Evolutionary conservation across 2,113 vertebrate genomes (phyloP).

Genomic region (Lagopus muta): DNA sequence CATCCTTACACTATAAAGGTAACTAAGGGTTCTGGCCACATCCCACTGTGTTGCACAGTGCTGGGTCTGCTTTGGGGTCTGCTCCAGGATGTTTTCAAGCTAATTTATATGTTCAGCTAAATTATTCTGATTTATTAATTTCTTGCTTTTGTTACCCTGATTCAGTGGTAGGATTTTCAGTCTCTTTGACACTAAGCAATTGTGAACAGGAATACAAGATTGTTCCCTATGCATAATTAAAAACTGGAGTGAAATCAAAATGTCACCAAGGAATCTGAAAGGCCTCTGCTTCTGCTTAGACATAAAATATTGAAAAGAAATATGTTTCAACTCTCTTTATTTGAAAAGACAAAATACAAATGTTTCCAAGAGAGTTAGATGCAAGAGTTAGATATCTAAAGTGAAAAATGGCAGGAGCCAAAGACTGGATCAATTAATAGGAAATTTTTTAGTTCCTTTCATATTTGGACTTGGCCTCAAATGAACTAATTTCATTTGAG

Average conservation of each 20-base stretch:
- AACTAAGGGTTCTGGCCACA: neutral
- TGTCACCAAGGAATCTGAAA: neutral
- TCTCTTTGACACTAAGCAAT: neutral
- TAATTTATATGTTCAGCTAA: neutral
- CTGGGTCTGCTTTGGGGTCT: neutral
- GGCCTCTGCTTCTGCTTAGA: neutral
- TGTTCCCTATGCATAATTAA: neutral
- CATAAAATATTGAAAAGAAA: neutral
- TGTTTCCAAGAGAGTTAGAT: neutral
- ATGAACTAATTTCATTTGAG: neutral
- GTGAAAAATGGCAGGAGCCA: neutral
- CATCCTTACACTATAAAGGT: accelerated
- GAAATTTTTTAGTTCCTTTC: neutral
- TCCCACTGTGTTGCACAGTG: neutral
- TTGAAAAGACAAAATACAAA: neutral
- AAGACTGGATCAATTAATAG: neutral
- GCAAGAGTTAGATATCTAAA: neutral
- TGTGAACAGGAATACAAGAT: neutral
- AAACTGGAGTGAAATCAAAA: neutral
- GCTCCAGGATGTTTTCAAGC: neutral
- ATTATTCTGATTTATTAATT: neutral
- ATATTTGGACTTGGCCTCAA: neutral
- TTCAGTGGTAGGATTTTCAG: neutral
- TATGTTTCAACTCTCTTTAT: accelerated
- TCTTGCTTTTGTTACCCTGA: too few relatives aligned